A percentile compares a stretch with the other conserved stretches of the same genome.
phyloP scores from a whole-genome alignment of 23 tunicate species.

The Halocynthia aurantium region DNA sequence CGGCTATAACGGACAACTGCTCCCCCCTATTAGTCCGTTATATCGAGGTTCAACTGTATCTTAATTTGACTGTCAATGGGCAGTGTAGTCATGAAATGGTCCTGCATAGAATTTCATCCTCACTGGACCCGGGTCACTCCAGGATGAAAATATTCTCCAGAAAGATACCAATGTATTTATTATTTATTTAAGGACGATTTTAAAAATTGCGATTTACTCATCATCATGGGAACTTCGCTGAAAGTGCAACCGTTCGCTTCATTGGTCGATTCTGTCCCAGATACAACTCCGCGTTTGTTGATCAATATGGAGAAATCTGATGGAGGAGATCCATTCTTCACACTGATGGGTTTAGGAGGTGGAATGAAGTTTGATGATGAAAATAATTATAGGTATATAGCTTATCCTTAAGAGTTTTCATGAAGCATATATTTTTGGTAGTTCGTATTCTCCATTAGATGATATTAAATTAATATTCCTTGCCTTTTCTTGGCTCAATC shows the following conservation, averaged over 20 bases:
- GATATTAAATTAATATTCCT: no score
- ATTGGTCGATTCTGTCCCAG: constrained; percentile 32
- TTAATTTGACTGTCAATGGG: no score
- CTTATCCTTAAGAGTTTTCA: not conserved
- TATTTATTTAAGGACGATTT: constrained; percentile 42
- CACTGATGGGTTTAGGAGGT: constrained; percentile 31
- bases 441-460: no score
- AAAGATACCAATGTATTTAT: not conserved
- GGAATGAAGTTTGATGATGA: constrained; percentile 73
- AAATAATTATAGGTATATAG: constrained; percentile 57
- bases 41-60: no score
- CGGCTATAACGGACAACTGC: no score
- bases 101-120: no score
- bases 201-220: constrained; percentile 57
- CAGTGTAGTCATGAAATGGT: no score
- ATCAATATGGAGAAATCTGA: constrained; percentile 76
- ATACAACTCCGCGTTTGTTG: constrained; percentile 56
- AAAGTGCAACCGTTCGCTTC: constrained; percentile 91
- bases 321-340: constrained; percentile 34
- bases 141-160: no score
- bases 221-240: constrained; percentile 81
- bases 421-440: no score
- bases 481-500: no score
- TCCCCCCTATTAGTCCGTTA: no score
- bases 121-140: no score